These are phyloP conservation scores for Ennomos quercinarius DNA, from an alignment of 2,888 invertebrate genomes.

Conservation along the genomic window DNA sequence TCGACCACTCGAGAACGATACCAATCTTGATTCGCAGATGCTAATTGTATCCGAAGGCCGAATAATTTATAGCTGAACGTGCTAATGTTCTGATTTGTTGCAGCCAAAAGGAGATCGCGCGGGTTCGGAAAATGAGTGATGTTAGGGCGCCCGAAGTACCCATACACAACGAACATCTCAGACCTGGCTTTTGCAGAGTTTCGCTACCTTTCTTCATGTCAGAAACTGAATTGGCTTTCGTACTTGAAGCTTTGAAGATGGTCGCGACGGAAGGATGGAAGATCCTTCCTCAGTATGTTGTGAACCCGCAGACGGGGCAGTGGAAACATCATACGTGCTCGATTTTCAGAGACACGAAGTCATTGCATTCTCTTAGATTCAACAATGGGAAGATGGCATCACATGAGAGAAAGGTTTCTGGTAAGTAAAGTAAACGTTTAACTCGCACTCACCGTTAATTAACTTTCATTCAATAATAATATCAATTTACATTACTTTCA, in stretches of 20 bases:
- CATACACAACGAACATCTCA: slow-evolving; percentile 88
- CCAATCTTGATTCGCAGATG: slow-evolving; percentile 41
- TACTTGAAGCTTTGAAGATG: slow-evolving; percentile 93
- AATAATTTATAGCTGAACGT: slow-evolving; percentile 39
- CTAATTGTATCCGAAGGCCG: slow-evolving; percentile 49
- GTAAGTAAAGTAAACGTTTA: slow-evolving; percentile 50
- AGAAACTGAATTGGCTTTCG: slow-evolving; percentile 91
- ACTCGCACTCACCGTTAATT: no score
- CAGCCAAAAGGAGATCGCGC: slow-evolving; percentile 78
- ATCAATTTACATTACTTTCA: slow-evolving; percentile 46
- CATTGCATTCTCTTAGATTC: slow-evolving; percentile 91
- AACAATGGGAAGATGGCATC: slow-evolving; percentile 90
- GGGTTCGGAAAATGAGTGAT: slow-evolving; percentile 73
- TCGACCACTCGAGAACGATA: slow-evolving; percentile 39
- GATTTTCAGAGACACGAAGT: slow-evolving; percentile 92
- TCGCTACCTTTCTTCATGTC: slow-evolving; percentile 94
- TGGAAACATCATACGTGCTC: slow-evolving; percentile 94
- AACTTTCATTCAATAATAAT: background rate
- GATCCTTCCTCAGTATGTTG: slow-evolving; percentile 93
- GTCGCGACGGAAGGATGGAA: slow-evolving; percentile 96
- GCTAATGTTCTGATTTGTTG: slow-evolving; percentile 46
- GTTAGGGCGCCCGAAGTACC: slow-evolving; percentile 75
- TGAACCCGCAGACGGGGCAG: slow-evolving; percentile 95
- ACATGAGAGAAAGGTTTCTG: slow-evolving; percentile 89
- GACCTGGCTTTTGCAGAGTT: slow-evolving; percentile 94